These are phyloP conservation scores for Mesorhabditis belari DNA, from an alignment of 2,888 invertebrate genomes.

Conservation along the genomic window DNA sequence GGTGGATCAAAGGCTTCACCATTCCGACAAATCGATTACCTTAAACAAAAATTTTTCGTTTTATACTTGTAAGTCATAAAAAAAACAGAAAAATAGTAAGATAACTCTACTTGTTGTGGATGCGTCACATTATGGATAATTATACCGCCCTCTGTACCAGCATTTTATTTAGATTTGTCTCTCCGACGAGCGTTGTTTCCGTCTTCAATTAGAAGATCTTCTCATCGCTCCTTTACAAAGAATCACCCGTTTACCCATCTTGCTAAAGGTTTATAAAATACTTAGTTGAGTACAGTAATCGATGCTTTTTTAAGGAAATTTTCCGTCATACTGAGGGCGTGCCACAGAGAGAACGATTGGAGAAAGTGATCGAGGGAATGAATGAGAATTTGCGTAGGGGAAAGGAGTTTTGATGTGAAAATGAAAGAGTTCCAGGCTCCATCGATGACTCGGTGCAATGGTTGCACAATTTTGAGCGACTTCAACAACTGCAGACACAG, in stretches of 20 bases:
- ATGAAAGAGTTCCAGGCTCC: slow-evolving; percentile 57
- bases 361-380: slow-evolving; percentile 60
- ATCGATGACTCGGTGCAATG: slow-evolving; percentile 66
- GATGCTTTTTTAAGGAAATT: slow-evolving; percentile 57
- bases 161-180: slow-evolving; percentile 60
- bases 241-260: slow-evolving; percentile 63
- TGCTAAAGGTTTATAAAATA: slow-evolving; percentile 53
- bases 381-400: slow-evolving; percentile 60
- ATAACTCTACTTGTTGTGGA: no score
- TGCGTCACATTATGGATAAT: no score
- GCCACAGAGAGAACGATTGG: slow-evolving; percentile 58
- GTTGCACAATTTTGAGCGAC: slow-evolving; percentile 65
- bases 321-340: slow-evolving; percentile 60
- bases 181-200: slow-evolving; percentile 62
- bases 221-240: slow-evolving; percentile 60
- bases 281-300: not conserved
- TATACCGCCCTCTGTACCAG: no score
- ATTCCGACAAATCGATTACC: no score
- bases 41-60: no score
- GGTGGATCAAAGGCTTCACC: no score
- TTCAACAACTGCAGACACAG: slow-evolving; percentile 63
- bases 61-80: no score
- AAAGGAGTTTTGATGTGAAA: not conserved
- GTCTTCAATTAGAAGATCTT: slow-evolving; percentile 63
- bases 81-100: no score